Evolutionary conservation across 1,140 invertebrate species (phyloP), one percentile per base, ranked within the genome.

Genomic region (Trichonephila inaurata): DNA sequence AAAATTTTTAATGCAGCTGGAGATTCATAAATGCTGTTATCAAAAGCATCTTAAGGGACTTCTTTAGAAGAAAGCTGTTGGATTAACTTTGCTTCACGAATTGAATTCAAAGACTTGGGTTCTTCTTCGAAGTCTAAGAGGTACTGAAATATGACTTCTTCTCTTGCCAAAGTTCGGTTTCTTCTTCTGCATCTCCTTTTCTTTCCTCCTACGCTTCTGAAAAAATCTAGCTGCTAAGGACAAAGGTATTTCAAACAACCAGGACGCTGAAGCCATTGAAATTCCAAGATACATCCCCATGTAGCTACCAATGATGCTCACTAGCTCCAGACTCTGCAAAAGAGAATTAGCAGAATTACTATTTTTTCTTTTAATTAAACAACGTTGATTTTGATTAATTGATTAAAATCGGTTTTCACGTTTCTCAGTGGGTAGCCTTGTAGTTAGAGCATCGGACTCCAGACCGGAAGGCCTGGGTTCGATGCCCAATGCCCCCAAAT

Each of bases 251-350:
- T 77, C 72, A 14, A 77, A 8, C 28, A 77, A 77, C 18, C 12
- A 18, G 28, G 72, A 77, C 4, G 33, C 14, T 18, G 72, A 77
- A 77, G 33, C 28, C 72, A 77, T 77, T 5, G 72, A 77, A 33
- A 77, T 77, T 7, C 72, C 72, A 28, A 77, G 72, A 33, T 77
- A 77, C 14, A 77, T 33, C 14, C 72, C 72, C 72, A 77, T 77
- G 72, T 77, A 77, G 18, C 72, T 77, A 10, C 72, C 72, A 40
- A 77, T 77, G 4, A 77, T 33, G 16, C 72, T 77, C 5, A 77
- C 28, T 12, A 77, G 24, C 33, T 40, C 72, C 24, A 40, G 18
- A 40, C 72, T 77, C 72, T 77, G 33, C 19, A 40, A 77, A 18
- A 77, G 28, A 40, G 18, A 72, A 72, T 16, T 4, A 77, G 18